These are phyloP conservation scores for Zophobas atratus DNA, from an alignment of 1,140 invertebrate genomes.

Conservation along the genomic window DNA sequence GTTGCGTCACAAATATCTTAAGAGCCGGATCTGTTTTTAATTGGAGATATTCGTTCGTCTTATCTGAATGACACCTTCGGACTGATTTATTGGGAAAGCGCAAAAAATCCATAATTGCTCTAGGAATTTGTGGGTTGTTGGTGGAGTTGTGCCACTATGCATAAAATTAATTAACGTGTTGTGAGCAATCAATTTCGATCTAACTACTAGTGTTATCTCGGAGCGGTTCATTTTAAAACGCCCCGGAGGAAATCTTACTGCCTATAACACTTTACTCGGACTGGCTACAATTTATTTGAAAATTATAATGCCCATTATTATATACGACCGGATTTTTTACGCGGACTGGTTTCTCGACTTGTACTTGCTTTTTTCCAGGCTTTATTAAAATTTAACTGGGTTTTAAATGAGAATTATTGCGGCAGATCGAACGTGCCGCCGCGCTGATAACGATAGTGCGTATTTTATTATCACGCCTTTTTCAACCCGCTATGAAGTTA, in stretches of 20 bases:
- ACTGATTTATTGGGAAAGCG: too few relatives aligned
- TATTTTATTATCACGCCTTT: not conserved
- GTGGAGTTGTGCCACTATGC: not conserved
- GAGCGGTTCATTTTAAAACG: conserved; percentile 26
- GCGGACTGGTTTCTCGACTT: not conserved
- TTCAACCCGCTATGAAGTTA: too few relatives aligned
- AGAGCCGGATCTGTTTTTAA: too few relatives aligned
- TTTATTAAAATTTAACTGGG: not conserved
- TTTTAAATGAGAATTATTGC: not conserved
- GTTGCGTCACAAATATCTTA: too few relatives aligned
- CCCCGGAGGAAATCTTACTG: conserved; percentile 22
- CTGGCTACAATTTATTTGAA: conserved; percentile 29
- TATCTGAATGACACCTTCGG: too few relatives aligned
- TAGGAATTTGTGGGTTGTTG: too few relatives aligned
- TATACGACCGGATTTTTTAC: conserved; percentile 9
- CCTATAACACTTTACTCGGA: conserved; percentile 15
- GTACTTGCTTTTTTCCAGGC: not conserved
- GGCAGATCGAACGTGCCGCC: not conserved
- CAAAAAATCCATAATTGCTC: too few relatives aligned
- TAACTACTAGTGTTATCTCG: conserved; percentile 22
- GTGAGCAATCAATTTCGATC: conserved; percentile 27
- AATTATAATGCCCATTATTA: conserved; percentile 23
- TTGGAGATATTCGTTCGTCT: too few relatives aligned
- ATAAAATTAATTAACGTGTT: conserved; percentile 18
- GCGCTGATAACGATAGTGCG: not conserved